These are phyloP conservation scores for Apostichopus japonicus DNA, from an alignment of 35 echinoderm and acorn worm species.

Conservation along the genomic window DNA sequence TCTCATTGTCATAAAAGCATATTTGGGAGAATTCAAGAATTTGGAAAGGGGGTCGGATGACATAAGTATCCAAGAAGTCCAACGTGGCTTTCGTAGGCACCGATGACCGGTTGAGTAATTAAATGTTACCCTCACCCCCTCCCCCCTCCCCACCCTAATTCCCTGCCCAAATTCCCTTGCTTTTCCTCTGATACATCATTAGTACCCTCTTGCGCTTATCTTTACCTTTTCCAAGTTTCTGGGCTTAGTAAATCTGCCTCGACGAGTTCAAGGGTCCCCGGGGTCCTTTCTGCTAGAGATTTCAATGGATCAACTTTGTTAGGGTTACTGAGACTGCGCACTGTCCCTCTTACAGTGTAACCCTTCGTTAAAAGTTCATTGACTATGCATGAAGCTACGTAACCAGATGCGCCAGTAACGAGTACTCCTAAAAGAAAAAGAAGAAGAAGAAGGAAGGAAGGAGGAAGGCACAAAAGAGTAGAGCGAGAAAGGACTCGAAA, in stretches of 20 bases:
- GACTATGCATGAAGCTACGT: constrained; percentile 64
- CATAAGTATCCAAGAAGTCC: too few relatives aligned
- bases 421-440: constrained; percentile 66
- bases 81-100: too few relatives aligned
- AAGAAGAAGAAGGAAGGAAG: background rate
- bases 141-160: too few relatives aligned
- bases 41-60: too few relatives aligned
- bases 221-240: constrained; percentile 88
- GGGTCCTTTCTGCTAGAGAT: constrained; percentile 66
- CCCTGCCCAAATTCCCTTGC: too few relatives aligned
- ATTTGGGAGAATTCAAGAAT: too few relatives aligned
- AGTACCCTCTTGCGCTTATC: background rate
- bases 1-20: too few relatives aligned
- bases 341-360: constrained; percentile 80
- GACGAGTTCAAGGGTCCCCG: constrained; percentile 76
- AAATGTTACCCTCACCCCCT: too few relatives aligned
- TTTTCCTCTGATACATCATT: too few relatives aligned
- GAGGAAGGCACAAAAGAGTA: too few relatives aligned
- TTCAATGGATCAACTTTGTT: constrained; percentile 73
- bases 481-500: too few relatives aligned
- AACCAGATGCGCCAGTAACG: constrained; percentile 89
- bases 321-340: constrained; percentile 70
- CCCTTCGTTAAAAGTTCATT: constrained; percentile 66
- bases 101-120: too few relatives aligned
- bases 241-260: constrained; percentile 76